Conservation (phyloP, 2,888 invertebrate species). For the Rhorus exstirpatorius region DNA sequence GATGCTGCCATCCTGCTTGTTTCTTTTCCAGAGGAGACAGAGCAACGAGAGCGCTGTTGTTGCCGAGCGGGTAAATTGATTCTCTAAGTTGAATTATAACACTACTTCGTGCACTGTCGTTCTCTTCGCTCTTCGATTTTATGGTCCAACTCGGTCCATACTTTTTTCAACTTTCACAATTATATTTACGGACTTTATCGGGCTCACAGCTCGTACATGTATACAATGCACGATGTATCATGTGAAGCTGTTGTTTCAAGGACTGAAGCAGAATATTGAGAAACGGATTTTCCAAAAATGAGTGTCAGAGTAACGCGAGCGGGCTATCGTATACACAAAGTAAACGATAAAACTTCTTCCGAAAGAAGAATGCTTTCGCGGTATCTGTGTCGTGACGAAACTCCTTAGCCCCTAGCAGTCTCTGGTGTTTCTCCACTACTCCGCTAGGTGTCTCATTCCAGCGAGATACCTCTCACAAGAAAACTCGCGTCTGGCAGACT, state of each 20-base stretch:
- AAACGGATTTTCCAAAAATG: no score
- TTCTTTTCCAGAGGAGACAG: constrained; percentile 48
- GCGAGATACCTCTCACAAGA: no score
- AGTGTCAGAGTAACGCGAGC: no score
- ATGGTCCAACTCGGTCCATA: constrained; percentile 6
- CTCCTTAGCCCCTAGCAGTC: no score
- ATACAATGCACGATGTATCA: not conserved
- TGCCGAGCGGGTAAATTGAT: constrained; percentile 76
- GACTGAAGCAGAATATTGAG: no score
- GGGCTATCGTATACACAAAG: no score
- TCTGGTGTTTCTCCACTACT: no score
- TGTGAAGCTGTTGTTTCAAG: not conserved
- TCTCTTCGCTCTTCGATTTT: constrained; percentile 26
- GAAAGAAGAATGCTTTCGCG: no score
- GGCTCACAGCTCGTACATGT: constrained; percentile 66
- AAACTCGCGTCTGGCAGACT: no score
- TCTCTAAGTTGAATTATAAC: constrained; percentile 80
- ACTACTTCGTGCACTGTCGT: constrained; percentile 53
- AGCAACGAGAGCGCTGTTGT: constrained; percentile 23
- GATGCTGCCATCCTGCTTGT: constrained; percentile 34
- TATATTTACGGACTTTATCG: constrained; percentile 76
- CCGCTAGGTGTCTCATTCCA: no score
- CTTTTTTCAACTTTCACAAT: constrained; percentile 67
- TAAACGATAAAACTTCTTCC: no score
- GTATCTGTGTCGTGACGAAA: no score